Evolutionary conservation across 35 echinoderm and acorn worm genomes (phyloP), one percentile per base, ranked within the genome.

Genomic region (Apostichopus japonicus): DNA sequence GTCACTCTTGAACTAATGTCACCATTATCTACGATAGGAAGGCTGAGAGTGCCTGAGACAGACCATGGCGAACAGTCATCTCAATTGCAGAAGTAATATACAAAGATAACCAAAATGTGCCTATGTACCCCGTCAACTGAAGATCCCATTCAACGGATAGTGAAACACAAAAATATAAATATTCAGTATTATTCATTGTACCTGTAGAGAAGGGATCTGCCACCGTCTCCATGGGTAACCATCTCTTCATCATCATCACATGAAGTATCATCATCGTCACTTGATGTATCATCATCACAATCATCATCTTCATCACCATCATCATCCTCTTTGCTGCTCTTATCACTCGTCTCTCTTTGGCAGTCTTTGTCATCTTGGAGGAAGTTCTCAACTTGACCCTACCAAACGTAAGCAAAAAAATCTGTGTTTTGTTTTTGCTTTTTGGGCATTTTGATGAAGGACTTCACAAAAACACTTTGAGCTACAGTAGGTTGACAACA

Each of bases 321-420:
- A 6, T 19, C 77, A 24, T 78, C 19, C 3, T 91, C 51, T 7
- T 91, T 56, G 56, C 24, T 78, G 17, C 54, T 54, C 52, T 79
- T 7, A 7, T 75, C 71, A 15, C 22, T 23, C 11, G 6, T 25
- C 13, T 92, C 54, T 13, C 24, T 59, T 6, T 88, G 15, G 58
- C 27, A 61, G 17, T 88, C 56, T 13, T 53, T 11, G 65, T 63
- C 65, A 76, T 76, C 65, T 17, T 86, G 83, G 9, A 96, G 78
- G 52, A 96, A 90, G 79, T 92, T 84, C 44, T 96, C 90, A 21
- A 96, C 93, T 90, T 94, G 90, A 55, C 95, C 93, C 95, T 96
- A 82, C 16, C 16, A 71, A 87, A 63, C 55, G 55, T n/a, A 56
- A 84, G 83, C n/a, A 14, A 76, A 77, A 22, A 72, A 17, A 90